phyloP scores from a whole-genome alignment of 2,888 invertebrate genomes.

The Philaethria dido region DNA sequence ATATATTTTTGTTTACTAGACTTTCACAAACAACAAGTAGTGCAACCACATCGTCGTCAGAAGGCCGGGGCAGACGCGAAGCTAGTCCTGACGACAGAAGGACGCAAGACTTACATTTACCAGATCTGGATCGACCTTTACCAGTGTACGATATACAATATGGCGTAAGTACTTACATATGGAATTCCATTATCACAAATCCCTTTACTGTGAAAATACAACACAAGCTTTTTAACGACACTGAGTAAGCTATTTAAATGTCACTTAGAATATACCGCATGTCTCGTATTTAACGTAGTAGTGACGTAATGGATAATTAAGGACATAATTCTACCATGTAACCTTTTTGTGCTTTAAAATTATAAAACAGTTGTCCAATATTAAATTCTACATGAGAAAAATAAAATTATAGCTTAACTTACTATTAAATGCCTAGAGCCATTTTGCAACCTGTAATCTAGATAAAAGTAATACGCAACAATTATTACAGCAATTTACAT shows the following conservation, averaged over 20 bases:
- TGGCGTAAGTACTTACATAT: conserved; percentile 61
- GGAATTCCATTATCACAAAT: neutral
- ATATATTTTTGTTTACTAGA: conserved; percentile 42
- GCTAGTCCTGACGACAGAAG: conserved; percentile 71
- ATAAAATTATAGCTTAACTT: conserved; percentile 8
- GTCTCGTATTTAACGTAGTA: neutral
- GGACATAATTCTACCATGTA: neutral
- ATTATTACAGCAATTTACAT: conserved; percentile 19
- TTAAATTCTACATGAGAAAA: neutral
- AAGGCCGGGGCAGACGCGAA: conserved; percentile 83
- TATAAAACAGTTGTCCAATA: conserved; percentile 3
- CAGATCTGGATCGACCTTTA: conserved; percentile 70
- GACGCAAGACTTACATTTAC: conserved; percentile 66
- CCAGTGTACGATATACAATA: conserved; percentile 80
- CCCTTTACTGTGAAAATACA: conserved; percentile 21
- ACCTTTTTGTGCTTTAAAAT: neutral
- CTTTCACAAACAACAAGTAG: conserved; percentile 80
- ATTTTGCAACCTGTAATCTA: conserved; percentile 4
- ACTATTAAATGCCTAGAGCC: conserved; percentile 2
- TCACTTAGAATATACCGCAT: neutral
- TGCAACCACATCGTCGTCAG: conserved; percentile 84
- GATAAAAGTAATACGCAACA: conserved; percentile 15
- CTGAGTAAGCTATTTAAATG: conserved; percentile 31
- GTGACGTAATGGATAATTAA: conserved; percentile 1
- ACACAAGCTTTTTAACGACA: conserved; percentile 25